A percentile compares a stretch with the other conserved stretches of the same genome.
phyloP scores from a whole-genome alignment of 1,140 invertebrate genomes.

The Stegodyphus dumicola region DNA sequence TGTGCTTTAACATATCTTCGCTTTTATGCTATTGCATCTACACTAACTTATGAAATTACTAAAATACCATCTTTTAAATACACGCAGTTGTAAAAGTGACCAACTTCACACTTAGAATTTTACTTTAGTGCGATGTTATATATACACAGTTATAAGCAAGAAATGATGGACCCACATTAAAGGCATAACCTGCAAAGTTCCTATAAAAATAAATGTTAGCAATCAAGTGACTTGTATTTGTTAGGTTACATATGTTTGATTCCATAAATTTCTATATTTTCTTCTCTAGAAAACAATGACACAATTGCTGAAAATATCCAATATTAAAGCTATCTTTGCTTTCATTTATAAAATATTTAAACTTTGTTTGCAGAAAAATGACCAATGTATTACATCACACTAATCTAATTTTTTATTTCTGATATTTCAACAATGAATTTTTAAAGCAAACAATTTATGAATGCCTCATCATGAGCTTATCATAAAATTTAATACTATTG shows the following conservation, averaged over 20 bases:
- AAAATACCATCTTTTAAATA: conserved; percentile 1
- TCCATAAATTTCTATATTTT: neutral
- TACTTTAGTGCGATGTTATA: conserved; percentile 39
- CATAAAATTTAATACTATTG: too few species aligned
- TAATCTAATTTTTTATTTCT: neutral
- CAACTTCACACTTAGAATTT: conserved; percentile 38
- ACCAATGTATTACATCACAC: neutral
- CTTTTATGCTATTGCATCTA: neutral
- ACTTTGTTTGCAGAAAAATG: neutral
- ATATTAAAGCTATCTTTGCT: neutral
- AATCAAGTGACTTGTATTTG: neutral
- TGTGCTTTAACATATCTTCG: conserved; percentile 2
- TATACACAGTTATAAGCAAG: conserved; percentile 51
- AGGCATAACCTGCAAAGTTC: conserved; percentile 51
- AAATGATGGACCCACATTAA: conserved; percentile 53
- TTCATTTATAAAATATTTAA: neutral
- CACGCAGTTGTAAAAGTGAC: conserved; percentile 4
- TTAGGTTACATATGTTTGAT: neutral
- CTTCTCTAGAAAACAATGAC: neutral
- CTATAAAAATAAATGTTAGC: conserved; percentile 56
- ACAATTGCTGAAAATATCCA: neutral
- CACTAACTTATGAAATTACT: conserved; percentile 15
- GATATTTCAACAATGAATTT: too few species aligned
- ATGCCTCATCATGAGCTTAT: too few species aligned
- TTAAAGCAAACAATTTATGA: too few species aligned